Conservation (phyloP, 1,140 invertebrate genomes). For the Zaprionus ornatus region DNA sequence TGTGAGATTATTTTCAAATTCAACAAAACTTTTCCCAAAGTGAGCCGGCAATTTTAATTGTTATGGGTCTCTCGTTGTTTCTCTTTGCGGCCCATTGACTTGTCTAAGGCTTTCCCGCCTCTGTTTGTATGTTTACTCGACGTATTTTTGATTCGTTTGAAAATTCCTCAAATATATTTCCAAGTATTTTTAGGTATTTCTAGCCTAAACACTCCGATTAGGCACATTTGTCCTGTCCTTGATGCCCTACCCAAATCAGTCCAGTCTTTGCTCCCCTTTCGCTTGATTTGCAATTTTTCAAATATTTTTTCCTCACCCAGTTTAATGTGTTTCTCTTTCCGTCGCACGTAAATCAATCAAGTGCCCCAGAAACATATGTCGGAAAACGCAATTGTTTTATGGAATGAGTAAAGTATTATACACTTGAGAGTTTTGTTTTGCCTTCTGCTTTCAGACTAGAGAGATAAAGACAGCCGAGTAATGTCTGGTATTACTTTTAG, state of each 20-base stretch:
- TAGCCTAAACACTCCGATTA: slow-evolving; percentile 9
- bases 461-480: background rate
- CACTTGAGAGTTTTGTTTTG: background rate
- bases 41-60: slow-evolving; percentile 13
- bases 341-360: slow-evolving; percentile 18
- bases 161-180: slow-evolving; percentile 39
- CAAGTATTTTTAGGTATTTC: slow-evolving; percentile 26
- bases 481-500: background rate
- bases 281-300: slow-evolving; percentile 15
- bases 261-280: background rate
- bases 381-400: slow-evolving; percentile 17
- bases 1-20: slow-evolving; percentile 48
- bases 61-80: background rate
- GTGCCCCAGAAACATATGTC: background rate
- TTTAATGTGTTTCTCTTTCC: slow-evolving; percentile 27
- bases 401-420: background rate
- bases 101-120: slow-evolving; percentile 9
- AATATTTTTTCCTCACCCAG: slow-evolving; percentile 3
- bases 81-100: slow-evolving; percentile 25
- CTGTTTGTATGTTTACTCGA: background rate
- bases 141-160: slow-evolving; percentile 32
- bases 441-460: background rate
- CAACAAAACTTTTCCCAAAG: slow-evolving; percentile 32
- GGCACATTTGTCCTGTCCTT: background rate
- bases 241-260: background rate